phyloP scores from a whole-genome alignment of 2,797 vertebrate species.

The Acropternis orthonyx region DNA sequence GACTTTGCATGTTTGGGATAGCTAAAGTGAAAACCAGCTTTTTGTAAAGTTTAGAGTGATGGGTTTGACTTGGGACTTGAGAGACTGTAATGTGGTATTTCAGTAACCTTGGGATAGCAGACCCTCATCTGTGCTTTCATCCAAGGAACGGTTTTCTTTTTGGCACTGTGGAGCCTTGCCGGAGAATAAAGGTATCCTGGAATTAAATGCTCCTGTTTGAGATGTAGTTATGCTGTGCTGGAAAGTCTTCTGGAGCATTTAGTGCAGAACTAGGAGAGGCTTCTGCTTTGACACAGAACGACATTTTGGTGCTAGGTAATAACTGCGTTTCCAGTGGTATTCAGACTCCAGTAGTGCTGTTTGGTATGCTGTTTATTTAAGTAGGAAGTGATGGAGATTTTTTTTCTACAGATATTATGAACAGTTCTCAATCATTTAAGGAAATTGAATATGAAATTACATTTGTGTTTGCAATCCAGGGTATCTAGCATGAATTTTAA shows the following conservation, averaged over 20 bases:
- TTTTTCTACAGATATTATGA: background rate
- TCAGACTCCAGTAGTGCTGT: background rate
- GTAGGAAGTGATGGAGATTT: background rate
- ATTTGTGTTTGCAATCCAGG: background rate
- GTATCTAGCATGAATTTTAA: background rate
- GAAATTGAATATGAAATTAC: background rate
- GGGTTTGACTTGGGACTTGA: background rate
- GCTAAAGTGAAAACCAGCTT: background rate
- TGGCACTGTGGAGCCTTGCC: background rate
- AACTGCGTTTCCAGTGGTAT: background rate
- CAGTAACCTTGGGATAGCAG: background rate
- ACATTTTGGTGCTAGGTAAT: background rate
- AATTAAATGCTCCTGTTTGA: background rate
- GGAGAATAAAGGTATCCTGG: background rate
- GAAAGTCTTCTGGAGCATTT: background rate
- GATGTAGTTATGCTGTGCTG: background rate
- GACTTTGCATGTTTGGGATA: background rate
- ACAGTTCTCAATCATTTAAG: background rate
- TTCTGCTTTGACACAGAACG: background rate
- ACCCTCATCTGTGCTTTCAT: background rate
- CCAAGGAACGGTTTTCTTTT: background rate
- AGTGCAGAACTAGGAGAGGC: background rate
- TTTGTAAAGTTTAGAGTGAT: background rate
- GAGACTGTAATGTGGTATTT: background rate
- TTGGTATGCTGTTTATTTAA: background rate